These are phyloP conservation scores for Gasteruption jaculator DNA, from an alignment of 2,888 invertebrate genomes.

Conservation along the genomic window DNA sequence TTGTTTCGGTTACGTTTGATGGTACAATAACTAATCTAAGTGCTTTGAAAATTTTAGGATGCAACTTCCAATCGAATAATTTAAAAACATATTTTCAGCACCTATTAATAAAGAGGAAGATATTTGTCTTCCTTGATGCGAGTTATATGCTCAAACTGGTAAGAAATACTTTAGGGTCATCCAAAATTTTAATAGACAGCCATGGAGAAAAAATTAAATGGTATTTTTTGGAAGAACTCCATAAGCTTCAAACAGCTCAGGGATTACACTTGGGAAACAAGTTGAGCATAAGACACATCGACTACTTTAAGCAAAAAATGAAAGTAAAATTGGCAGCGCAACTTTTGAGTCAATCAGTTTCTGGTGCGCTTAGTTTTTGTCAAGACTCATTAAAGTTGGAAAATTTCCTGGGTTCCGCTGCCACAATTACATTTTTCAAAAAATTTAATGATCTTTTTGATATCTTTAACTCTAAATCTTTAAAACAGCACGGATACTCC, in stretches of 20 bases:
- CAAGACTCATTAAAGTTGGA: constrained; percentile 11
- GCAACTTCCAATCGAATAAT: neutral
- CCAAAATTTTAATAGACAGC: constrained; percentile 17
- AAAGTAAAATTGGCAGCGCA: constrained; percentile 23
- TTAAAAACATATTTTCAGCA: constrained; percentile 14
- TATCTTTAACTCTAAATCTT: constrained; percentile 21
- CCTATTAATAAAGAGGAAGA: constrained; percentile 17
- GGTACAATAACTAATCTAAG: constrained; percentile 10
- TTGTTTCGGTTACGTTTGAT: constrained; percentile 14
- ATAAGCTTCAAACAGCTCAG: constrained; percentile 22
- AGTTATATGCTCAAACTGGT: constrained; percentile 33
- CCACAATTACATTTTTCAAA: constrained; percentile 17
- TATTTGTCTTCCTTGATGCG: constrained; percentile 14
- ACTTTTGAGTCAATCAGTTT: constrained; percentile 18
- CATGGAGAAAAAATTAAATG: constrained; percentile 18
- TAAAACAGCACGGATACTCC: constrained; percentile 5
- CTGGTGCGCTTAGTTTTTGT: constrained; percentile 16
- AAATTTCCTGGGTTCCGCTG: constrained; percentile 19
- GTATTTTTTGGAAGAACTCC: constrained; percentile 16
- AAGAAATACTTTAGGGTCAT: constrained; percentile 28
- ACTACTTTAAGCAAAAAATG: constrained; percentile 25
- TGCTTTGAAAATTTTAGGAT: constrained; percentile 8
- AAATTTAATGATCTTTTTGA: constrained; percentile 24
- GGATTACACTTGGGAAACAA: constrained; percentile 24
- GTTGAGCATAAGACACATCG: constrained; percentile 19